Conservation (phyloP, 2,797 vertebrate genomes). For the Graptemys geographica region DNA sequence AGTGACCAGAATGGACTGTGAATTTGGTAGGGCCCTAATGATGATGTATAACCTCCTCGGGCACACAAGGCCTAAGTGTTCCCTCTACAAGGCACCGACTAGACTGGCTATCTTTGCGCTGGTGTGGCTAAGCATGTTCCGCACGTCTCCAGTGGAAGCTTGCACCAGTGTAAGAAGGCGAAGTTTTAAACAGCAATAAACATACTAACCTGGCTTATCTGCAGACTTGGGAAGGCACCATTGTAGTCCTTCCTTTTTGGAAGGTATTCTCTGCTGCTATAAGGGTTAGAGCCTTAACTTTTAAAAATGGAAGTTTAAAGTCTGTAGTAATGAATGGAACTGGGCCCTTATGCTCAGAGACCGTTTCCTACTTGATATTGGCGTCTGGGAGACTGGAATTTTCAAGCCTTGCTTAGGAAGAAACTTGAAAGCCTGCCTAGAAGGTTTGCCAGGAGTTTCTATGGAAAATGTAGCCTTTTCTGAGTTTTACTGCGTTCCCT, state of each 20-base stretch:
- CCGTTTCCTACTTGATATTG: neutral
- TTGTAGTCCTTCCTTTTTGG: neutral
- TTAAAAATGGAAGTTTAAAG: neutral
- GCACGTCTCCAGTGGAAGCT: neutral
- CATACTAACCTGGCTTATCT: neutral
- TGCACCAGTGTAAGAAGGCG: neutral
- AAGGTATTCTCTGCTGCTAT: neutral
- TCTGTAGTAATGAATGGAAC: neutral
- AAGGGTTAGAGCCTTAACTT: neutral
- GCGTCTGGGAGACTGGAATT: neutral
- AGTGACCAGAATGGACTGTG: too few species aligned
- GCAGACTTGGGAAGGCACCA: neutral
- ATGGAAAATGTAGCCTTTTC: neutral
- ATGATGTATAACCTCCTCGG: too few species aligned
- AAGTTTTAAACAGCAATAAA: neutral
- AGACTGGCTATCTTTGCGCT: neutral
- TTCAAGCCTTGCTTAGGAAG: neutral
- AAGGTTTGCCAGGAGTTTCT: neutral
- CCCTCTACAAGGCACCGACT: too few species aligned
- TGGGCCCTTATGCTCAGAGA: neutral
- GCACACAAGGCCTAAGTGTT: too few species aligned
- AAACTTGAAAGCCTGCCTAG: neutral
- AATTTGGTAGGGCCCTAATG: too few species aligned
- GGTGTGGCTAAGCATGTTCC: neutral
- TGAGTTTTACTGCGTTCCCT: neutral